Base-by-base conservation (phyloP, 2,888 invertebrate species). In the Erebia aethiops region DNA sequence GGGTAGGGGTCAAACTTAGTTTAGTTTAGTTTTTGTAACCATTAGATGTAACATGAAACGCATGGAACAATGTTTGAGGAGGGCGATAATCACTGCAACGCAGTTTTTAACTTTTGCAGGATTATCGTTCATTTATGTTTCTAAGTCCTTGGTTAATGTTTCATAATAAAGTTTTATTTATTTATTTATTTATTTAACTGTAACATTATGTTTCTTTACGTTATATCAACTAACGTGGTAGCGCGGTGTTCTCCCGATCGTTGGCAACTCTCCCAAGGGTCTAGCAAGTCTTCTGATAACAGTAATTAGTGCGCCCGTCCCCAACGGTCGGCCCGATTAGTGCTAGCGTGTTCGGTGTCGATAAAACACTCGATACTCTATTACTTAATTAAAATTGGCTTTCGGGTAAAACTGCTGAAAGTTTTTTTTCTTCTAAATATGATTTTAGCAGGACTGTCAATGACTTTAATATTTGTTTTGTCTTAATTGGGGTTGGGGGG, bases 241-340 rank as follows among this genome's bases (percentile, higher is more conserved):
- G 11, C 49, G 49, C 78, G 82, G 84, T 84, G 83, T 84, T 84
- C 84, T 77, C 70, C 65, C 77, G 82, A 84, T 85, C 84, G 84
- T 83, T 86, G 85, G 84, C 86, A 84, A 78, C 75, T 75, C 80
- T 86, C 85, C 82, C 81, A 81, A 78, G 82, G 82, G 84, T 80
- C 79, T 77, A 80, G 84, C 84, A 80, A 85, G 85, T 85, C 82
- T 78, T 81, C 84, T 89, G 88, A 91, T 90, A 88, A 88, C 89
- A 82, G 89, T 87, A 89, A 90, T 91, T 90, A 91, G 84, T 82
- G 81, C 78, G 78, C 81, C 82, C 84, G 84, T 85, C 84, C 84
- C 84, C 83, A 84, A 82, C 82, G 82, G 75, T 79, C 69, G 71
- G 67, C 64, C 64, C 75, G 76, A 71, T 75, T 78, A 79, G 79